These are phyloP conservation scores for Nephrotoma appendiculata DNA, from an alignment of 2,888 invertebrate genomes.

Conservation along the genomic window DNA sequence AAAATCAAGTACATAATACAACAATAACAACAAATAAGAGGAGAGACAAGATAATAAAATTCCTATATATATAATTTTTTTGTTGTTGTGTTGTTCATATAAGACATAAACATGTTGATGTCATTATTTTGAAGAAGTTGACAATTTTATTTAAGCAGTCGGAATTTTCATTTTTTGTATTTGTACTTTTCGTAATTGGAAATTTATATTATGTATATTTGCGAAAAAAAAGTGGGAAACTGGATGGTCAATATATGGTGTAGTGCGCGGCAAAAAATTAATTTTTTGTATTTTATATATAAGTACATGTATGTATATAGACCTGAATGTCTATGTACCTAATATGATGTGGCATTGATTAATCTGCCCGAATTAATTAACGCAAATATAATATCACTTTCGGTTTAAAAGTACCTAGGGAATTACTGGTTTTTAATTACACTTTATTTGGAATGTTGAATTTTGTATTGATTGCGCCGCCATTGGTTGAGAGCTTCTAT, in stretches of 20 bases:
- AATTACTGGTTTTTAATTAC: too few relatives aligned
- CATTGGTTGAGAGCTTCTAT: too few relatives aligned
- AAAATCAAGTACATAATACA: not conserved
- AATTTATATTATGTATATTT: not conserved
- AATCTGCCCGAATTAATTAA: not conserved
- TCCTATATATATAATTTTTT: not conserved
- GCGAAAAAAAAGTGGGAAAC: not conserved
- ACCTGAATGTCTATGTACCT: not conserved
- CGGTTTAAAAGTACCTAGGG: too few relatives aligned
- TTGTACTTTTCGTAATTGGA: constrained; percentile 1
- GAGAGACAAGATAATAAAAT: not conserved
- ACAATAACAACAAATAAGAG: not conserved
- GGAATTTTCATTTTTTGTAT: not conserved
- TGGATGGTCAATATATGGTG: not conserved
- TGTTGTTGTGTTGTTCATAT: not conserved
- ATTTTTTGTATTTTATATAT: too few relatives aligned
- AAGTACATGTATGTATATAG: too few relatives aligned
- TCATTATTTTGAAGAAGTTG: constrained; percentile 3
- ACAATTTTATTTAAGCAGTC: not conserved
- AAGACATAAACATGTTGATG: constrained; percentile 4
- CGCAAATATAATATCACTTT: too few relatives aligned
- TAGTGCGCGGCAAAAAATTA: not conserved
- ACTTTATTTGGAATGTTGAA: too few relatives aligned
- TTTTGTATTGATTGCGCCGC: too few relatives aligned
- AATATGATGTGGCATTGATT: not conserved